Percentiles rank a stretch among this genome's conserved stretches.
Evolutionary conservation across 2,888 invertebrate species (phyloP).

Genomic region (Pachliopta kotzebuea): DNA sequence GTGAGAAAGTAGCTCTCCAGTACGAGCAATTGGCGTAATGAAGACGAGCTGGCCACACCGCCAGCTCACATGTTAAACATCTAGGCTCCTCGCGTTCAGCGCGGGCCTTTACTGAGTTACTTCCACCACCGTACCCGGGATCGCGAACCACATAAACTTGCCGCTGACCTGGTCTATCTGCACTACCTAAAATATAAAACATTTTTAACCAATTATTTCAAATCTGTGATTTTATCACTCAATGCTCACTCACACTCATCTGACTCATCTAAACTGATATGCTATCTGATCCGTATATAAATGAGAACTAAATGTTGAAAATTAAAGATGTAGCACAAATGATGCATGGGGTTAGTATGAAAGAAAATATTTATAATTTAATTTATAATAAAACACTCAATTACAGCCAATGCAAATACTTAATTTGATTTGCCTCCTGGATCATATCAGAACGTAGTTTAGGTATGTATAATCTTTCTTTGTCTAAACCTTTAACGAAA

Average conservation of each 20-base stretch:
- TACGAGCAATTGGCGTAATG: conserved; percentile 93
- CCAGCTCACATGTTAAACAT: conserved; percentile 93
- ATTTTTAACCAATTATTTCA: not conserved
- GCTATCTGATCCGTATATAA: conserved; percentile 24
- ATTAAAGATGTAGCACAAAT: conserved; percentile 40
- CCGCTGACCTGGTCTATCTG: conserved; percentile 91
- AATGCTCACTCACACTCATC: conserved; percentile 14
- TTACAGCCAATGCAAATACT: conserved; percentile 69
- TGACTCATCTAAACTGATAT: conserved; percentile 25
- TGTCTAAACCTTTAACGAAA: conserved; percentile 69
- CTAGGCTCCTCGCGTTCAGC: conserved; percentile 85
- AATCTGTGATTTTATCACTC: conserved; percentile 4
- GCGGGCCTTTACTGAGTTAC: conserved; percentile 69
- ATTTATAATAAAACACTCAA: conserved; percentile 53
- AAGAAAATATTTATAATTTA: conserved; percentile 38
- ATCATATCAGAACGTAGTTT: conserved; percentile 68
- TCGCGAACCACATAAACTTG: conserved; percentile 94
- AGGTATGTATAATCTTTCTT: conserved; percentile 56
- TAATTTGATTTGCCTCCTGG: conserved; percentile 71
- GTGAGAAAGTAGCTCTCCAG: conserved; percentile 88
- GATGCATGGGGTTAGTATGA: conserved; percentile 42
- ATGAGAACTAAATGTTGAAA: conserved; percentile 33
- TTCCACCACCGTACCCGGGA: conserved; percentile 82
- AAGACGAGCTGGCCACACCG: conserved; percentile 88
- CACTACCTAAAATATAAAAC: conserved; percentile 79